A percentile compares a stretch with the other conserved stretches of the same genome.
These are phyloP conservation scores for Drosophila subpulchrella DNA, from an alignment of 1,140 invertebrate species.

Conservation along the genomic window DNA sequence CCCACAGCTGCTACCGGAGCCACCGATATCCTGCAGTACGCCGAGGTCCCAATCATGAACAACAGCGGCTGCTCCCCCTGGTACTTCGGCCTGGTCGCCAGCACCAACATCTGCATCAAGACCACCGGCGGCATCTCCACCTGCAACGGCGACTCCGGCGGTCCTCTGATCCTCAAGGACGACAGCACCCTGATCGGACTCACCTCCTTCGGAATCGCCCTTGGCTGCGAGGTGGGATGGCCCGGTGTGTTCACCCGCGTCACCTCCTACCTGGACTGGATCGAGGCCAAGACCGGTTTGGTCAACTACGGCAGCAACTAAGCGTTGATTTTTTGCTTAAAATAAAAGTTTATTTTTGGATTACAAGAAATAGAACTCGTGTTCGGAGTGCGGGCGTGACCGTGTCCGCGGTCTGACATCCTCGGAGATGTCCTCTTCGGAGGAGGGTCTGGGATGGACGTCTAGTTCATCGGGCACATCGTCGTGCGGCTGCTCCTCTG, in stretches of 20 bases:
- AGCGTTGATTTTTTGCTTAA: constrained; percentile 46
- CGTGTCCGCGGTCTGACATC: constrained; percentile 33
- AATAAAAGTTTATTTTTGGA: constrained; percentile 64
- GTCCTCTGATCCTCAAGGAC: constrained; percentile 84
- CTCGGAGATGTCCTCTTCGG: constrained; percentile 39
- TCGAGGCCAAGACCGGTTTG: constrained; percentile 62
- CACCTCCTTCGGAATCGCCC: constrained; percentile 85
- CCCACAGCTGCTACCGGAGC: constrained; percentile 24
- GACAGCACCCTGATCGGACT: constrained; percentile 85
- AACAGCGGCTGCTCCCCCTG: constrained; percentile 58
- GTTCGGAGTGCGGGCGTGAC: constrained; percentile 51
- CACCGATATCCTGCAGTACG: constrained; percentile 58
- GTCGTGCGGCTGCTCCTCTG: constrained; percentile 39
- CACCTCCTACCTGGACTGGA: constrained; percentile 86
- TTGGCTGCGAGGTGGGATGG: constrained; percentile 85
- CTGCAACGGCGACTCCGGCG: constrained; percentile 86
- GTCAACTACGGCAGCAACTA: constrained; percentile 51
- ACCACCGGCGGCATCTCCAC: constrained; percentile 70
- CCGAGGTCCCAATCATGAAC: constrained; percentile 55
- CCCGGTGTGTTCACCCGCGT: constrained; percentile 86
- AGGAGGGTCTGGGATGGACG: constrained; percentile 23
- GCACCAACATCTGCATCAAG: constrained; percentile 69
- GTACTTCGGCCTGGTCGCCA: constrained; percentile 35
- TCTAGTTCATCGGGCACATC: constrained; percentile 68
- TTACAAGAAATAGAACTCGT: constrained; percentile 76